Evolutionary conservation across 1,140 invertebrate genomes (phyloP).

Genomic region (Drosophila asahinai): DNA sequence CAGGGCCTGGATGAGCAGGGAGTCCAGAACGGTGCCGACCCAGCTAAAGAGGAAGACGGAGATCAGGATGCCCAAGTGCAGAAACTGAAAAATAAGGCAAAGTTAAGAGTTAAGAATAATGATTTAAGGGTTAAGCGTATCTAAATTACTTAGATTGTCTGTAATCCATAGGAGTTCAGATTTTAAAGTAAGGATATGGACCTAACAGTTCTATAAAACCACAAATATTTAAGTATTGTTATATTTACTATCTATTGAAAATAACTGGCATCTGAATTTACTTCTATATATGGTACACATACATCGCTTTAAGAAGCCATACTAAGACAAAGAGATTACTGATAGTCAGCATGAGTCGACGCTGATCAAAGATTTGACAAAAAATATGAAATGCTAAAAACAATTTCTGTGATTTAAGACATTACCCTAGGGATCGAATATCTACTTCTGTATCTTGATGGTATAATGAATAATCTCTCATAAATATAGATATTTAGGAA

Average conservation of each 20-base stretch:
- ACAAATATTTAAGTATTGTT: not conserved
- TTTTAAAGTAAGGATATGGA: not conserved
- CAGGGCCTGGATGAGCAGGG: constrained; percentile 81
- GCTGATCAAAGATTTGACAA: not conserved
- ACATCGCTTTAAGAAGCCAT: not conserved
- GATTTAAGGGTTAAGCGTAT: no score
- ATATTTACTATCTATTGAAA: not conserved
- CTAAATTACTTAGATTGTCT: no score
- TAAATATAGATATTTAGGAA: no score
- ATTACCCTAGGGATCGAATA: no score
- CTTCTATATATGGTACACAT: not conserved
- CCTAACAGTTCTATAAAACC: no score
- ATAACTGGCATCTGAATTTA: not conserved
- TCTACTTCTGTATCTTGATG: no score
- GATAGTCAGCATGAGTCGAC: not conserved
- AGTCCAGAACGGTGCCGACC: constrained; percentile 85
- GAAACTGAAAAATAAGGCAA: constrained; percentile 31
- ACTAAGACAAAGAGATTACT: not conserved
- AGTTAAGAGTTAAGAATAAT: no score
- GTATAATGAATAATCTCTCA: no score
- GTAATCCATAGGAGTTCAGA: no score
- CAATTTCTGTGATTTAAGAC: not conserved
- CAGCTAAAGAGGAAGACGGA: constrained; percentile 86
- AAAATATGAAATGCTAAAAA: not conserved
- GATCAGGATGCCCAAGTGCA: constrained; percentile 83